Conservation (phyloP, 2,113 vertebrate species). For the Uropsilus gracilis region DNA sequence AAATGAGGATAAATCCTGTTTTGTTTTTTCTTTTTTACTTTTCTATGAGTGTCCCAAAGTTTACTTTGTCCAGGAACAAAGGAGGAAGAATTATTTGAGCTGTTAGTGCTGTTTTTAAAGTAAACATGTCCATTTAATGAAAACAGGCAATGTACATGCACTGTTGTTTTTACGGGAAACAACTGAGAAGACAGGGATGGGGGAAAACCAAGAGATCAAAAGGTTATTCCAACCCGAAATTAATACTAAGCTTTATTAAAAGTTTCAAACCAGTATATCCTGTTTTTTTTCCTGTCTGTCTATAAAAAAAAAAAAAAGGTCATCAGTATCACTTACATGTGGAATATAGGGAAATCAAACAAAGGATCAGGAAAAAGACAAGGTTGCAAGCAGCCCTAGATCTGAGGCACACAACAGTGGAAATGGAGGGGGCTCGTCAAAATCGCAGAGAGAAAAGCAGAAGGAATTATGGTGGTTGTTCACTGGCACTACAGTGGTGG, state of each 20-base stretch:
- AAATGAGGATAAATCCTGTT: background rate
- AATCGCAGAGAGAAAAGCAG: too few relatives aligned
- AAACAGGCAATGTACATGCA: conserved; percentile 34
- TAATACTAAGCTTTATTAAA: background rate
- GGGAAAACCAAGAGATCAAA: conserved; percentile 15
- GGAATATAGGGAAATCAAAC: too few relatives aligned
- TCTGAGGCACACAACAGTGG: too few relatives aligned
- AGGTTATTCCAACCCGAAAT: conserved; percentile 27
- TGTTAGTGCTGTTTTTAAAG: conserved; percentile 57
- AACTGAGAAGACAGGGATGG: background rate
- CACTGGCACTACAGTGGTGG: too few relatives aligned
- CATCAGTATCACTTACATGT: background rate
- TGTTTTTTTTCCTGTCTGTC: conserved; percentile 32
- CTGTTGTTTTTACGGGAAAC: conserved; percentile 48
- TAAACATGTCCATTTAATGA: conserved; percentile 54
- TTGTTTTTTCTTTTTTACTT: background rate
- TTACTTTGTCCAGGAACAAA: conserved; percentile 38
- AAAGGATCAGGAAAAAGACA: too few relatives aligned
- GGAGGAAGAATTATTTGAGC: background rate
- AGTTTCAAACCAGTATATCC: background rate
- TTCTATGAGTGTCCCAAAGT: background rate
- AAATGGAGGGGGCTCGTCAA: too few relatives aligned
- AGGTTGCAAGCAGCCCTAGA: too few relatives aligned
- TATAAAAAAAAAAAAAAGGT: conserved; percentile 40
- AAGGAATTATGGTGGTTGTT: too few relatives aligned